Evolutionary conservation across 2,888 invertebrate species (phyloP).

Genomic region (Napeogenes sylphis): DNA sequence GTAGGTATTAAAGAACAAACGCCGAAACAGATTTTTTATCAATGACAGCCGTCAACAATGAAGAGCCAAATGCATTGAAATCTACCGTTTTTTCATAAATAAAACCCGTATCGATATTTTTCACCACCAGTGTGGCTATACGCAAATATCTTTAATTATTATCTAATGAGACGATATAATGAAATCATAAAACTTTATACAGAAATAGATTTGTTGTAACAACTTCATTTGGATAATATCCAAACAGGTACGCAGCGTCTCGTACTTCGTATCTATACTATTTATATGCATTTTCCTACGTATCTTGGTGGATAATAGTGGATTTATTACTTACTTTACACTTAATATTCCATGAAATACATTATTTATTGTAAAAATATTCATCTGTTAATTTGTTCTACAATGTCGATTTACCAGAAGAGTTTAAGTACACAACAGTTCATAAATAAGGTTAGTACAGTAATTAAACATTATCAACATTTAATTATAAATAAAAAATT

Average conservation of each 20-base stretch:
- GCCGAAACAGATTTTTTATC: too few relatives aligned
- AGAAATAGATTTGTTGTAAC: conserved; percentile 15
- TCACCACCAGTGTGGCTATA: too few relatives aligned
- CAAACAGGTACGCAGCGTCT: conserved; percentile 8
- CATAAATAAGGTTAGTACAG: conserved; percentile 2
- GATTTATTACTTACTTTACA: too few relatives aligned
- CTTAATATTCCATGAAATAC: too few relatives aligned
- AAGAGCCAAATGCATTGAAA: too few relatives aligned
- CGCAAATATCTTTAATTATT: not conserved
- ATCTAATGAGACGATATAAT: not conserved
- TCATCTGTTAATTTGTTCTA: not conserved
- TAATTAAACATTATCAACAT: not conserved
- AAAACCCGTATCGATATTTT: too few relatives aligned
- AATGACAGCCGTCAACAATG: too few relatives aligned
- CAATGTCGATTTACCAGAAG: not conserved
- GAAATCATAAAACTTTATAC: conserved; percentile 9
- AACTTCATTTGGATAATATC: conserved; percentile 19
- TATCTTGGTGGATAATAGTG: too few relatives aligned
- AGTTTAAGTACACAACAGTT: conserved; percentile 4
- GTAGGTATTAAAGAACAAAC: too few relatives aligned
- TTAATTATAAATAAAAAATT: not conserved
- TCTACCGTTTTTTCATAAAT: too few relatives aligned
- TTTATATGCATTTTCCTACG: too few relatives aligned
- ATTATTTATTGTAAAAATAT: not conserved
- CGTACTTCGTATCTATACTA: not conserved